Conservation (phyloP, 2,113 vertebrate species). For the Recurvirostra avosetta region DNA sequence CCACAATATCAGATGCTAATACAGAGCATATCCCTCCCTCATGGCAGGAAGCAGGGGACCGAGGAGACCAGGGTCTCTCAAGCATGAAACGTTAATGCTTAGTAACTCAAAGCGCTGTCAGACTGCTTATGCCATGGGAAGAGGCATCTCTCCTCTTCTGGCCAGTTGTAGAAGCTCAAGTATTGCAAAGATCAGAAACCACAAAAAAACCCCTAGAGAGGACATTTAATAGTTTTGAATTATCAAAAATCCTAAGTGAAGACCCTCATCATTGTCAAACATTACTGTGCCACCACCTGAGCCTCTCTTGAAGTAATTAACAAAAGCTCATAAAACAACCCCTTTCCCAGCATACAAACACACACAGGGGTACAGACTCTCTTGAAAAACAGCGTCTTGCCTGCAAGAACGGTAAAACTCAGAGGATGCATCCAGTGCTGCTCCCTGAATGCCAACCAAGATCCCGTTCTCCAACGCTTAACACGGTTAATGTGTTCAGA, state of each 20-base stretch:
- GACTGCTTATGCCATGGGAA: not conserved
- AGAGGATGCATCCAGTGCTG: not conserved
- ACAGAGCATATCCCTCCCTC: not conserved
- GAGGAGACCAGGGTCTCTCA: not conserved
- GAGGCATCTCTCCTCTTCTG: not conserved
- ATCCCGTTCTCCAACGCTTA: fast-evolving
- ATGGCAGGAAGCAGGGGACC: not conserved
- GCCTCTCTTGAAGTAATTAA: not conserved
- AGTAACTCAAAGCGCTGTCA: not conserved
- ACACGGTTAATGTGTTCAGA: fast-evolving
- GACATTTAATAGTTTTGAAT: not conserved
- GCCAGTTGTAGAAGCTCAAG: not conserved
- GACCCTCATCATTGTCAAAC: not conserved
- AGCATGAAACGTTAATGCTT: not conserved
- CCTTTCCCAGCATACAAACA: not conserved
- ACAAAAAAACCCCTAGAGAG: not conserved
- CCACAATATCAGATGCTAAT: not conserved
- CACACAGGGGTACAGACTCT: fast-evolving
- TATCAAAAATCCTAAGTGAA: not conserved
- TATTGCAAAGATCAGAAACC: not conserved
- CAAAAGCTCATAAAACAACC: not conserved
- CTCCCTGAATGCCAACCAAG: not conserved
- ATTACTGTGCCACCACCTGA: not conserved
- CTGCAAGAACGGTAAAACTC: not conserved
- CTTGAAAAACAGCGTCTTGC: not conserved